These are phyloP conservation scores for Eurystomus glaucurus DNA, from an alignment of 2,797 vertebrate genomes.

Conservation along the genomic window DNA sequence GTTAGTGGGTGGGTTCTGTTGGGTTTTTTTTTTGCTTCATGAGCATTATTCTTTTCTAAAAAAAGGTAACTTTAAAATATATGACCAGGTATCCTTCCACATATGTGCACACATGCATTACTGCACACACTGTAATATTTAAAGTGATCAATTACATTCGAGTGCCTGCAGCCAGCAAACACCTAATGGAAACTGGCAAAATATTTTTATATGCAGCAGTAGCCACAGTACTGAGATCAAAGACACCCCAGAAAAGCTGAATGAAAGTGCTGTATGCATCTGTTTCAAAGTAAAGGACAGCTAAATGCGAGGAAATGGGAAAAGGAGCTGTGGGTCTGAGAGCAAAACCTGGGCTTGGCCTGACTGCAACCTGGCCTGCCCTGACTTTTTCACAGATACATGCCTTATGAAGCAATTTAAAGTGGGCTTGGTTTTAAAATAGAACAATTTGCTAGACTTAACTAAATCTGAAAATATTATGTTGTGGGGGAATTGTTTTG, in stretches of 20 bases:
- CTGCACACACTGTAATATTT: neutral
- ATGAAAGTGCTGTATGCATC: neutral
- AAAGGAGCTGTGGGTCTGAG: neutral
- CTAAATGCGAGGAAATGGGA: neutral
- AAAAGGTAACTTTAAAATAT: neutral
- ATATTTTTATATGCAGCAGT: neutral
- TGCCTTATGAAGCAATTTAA: neutral
- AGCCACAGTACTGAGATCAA: neutral
- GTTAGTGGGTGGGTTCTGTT: neutral
- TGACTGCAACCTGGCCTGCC: neutral
- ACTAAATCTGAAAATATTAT: neutral
- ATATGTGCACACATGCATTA: fast-evolving
- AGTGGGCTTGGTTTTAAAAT: neutral
- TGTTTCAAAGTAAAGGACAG: neutral
- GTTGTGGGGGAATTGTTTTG: neutral
- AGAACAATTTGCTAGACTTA: neutral
- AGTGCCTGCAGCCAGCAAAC: neutral
- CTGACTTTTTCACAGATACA: neutral
- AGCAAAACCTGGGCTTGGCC: neutral
- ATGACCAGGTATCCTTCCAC: neutral
- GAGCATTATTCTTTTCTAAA: neutral
- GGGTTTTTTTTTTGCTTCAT: neutral
- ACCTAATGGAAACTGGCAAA: neutral
- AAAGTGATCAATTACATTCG: neutral
- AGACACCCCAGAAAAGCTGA: neutral